Evolutionary conservation across 1,140 invertebrate genomes (phyloP), one percentile per base, ranked within the genome.

Genomic region (Calliopsis andreniformis): DNA sequence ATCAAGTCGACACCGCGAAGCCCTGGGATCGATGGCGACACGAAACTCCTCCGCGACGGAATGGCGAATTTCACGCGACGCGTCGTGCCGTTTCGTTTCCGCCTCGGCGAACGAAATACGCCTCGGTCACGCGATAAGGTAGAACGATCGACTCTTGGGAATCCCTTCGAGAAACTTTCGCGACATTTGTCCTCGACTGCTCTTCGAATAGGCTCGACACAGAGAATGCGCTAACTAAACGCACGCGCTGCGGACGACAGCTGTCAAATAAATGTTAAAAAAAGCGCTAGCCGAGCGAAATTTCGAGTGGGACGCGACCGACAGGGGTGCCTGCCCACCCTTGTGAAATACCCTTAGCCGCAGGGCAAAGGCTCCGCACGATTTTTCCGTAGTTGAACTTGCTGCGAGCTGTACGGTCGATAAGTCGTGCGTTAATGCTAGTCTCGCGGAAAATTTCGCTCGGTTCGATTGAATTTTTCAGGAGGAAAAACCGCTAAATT

Each of bases 221-320:
- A 28, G 79, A 73, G 80, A 62, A 51, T 71, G 77, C 66, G 67
- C 76, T 83, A 78, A 64, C 77, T 77, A 84, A 85, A 80, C 86
- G 85, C 68, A 73, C 71, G 43, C 84, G 83, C 85, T 91, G 91
- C 87, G 89, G 87, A 83, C 90, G 91, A 92, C 91, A 92, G 90
- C 91, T 92, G 91, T 91, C 91, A 90, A 92, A 91, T 91, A 91
- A 91, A 91, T 89, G 90, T 90, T 91, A 75, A 87, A 91, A 91
- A 49, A 90, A 90, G 82, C 84, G 91, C 89, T 89, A 91, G 87
- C 83, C 86, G 86, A 91, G 91, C 90, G 85, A 91, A 91, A 91
- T 92, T 91, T 91, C 83, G 86, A 91, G 91, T 92, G 89, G 89
- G 82, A 88, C 82, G 78, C 68, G 84, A 80, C 67, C 59, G 63